Conservation (phyloP, 2,797 vertebrate genomes). For the Ciconia nigra region DNA sequence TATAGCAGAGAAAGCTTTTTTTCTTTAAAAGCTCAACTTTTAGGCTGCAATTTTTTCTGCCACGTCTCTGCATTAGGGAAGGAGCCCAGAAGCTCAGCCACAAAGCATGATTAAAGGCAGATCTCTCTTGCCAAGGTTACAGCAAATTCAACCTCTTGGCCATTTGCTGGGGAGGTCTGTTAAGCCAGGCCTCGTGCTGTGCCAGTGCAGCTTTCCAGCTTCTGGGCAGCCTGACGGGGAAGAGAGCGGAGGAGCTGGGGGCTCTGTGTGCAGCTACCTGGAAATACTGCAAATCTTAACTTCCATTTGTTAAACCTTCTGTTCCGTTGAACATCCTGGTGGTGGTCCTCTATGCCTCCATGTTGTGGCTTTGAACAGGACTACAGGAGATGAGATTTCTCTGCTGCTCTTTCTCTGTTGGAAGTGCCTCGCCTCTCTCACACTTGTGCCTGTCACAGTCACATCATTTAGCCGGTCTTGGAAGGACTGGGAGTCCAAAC, state of each 20-base stretch:
- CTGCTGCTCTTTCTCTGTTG: neutral
- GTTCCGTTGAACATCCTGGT: fast-evolving
- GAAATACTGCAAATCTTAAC: neutral
- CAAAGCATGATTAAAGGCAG: neutral
- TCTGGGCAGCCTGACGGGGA: neutral
- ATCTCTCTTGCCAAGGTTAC: neutral
- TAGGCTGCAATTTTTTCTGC: neutral
- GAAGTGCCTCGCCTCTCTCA: neutral
- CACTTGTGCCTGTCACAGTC: neutral
- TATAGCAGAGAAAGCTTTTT: constrained; percentile 31
- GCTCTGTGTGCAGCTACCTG: neutral
- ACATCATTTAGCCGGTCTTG: neutral
- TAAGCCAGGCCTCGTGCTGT: neutral
- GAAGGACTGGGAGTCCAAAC: neutral
- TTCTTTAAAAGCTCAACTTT: constrained; percentile 48
- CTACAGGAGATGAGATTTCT: neutral
- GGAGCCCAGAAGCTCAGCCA: neutral
- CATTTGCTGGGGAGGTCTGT: neutral
- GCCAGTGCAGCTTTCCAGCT: neutral
- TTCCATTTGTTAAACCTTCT: neutral
- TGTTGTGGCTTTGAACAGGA: neutral
- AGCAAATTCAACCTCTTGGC: neutral
- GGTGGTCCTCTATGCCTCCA: neutral
- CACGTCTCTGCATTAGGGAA: neutral
- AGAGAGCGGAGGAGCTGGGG: neutral